A percentile compares a stretch with the other conserved stretches of the same genome.
Evolutionary conservation across 2,797 vertebrate genomes (phyloP).

Genomic region (Gambusia yucatana): DNA sequence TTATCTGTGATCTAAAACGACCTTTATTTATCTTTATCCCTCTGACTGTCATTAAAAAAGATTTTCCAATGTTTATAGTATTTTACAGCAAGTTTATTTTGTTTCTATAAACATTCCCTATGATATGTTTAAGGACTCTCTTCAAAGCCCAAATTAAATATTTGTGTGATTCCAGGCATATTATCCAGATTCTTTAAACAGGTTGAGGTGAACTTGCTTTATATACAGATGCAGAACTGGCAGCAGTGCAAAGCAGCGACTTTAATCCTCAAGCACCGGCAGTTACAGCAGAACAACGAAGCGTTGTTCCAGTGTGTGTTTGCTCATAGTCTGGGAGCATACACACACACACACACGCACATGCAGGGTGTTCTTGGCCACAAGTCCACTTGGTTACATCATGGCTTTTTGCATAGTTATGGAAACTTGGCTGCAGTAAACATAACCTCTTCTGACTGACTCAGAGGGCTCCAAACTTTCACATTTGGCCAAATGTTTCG

Average conservation of each 20-base stretch:
- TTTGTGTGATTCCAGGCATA: constrained; percentile 11
- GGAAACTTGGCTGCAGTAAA: constrained; percentile 73
- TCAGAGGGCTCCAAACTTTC: constrained; percentile 40
- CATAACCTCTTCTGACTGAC: constrained; percentile 56
- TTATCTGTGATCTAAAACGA: background rate
- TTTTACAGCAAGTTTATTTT: constrained; percentile 8
- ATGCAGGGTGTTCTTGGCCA: constrained; percentile 75
- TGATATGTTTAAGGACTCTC: background rate
- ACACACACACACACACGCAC: constrained; percentile 29
- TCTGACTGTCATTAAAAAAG: background rate
- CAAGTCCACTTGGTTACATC: constrained; percentile 73
- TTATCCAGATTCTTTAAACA: constrained; percentile 42
- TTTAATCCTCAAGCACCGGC: constrained; percentile 78
- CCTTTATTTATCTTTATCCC: background rate
- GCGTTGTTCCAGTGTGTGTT: constrained; percentile 80
- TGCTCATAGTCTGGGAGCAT: constrained; percentile 76
- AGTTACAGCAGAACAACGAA: constrained; percentile 78
- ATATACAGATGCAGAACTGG: constrained; percentile 63
- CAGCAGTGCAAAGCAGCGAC: constrained; percentile 66
- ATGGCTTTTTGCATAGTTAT: constrained; percentile 76
- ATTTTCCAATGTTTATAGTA: background rate
- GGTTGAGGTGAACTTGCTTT: constrained; percentile 52
- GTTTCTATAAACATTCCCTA: background rate
- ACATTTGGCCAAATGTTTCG: constrained; percentile 40
- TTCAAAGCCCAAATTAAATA: background rate